Evolutionary conservation across 2,113 vertebrate species (phyloP).

Genomic region (Rousettus leschenaultii): DNA sequence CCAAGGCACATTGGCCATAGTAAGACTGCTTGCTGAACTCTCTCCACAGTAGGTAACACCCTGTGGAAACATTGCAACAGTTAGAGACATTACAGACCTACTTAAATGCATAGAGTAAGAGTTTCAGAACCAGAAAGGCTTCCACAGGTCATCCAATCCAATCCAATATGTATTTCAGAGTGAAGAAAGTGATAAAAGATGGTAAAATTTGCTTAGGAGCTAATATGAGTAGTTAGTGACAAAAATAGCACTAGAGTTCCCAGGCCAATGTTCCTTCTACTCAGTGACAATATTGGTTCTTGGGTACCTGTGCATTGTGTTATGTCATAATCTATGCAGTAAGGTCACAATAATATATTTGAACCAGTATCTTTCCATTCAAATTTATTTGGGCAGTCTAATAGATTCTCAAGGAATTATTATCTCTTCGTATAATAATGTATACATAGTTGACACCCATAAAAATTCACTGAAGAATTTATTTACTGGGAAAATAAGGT

Average conservation of each 20-base stretch:
- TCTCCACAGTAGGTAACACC: slow-evolving; percentile 98
- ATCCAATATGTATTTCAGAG: background rate
- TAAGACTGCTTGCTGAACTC: slow-evolving; percentile 94
- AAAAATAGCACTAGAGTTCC: background rate
- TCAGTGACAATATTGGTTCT: too few relatives aligned
- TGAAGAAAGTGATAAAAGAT: background rate
- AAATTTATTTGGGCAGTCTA: background rate
- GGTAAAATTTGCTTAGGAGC: background rate
- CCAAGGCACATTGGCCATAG: slow-evolving; percentile 98
- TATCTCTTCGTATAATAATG: background rate
- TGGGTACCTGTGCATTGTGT: background rate
- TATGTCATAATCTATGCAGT: background rate
- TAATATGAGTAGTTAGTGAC: background rate
- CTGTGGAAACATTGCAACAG: slow-evolving; percentile 75
- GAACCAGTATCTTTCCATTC: background rate
- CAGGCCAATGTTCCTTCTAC: background rate
- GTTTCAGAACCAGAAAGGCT: background rate
- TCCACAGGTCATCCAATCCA: background rate
- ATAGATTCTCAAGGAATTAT: background rate
- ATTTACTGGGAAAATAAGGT: background rate
- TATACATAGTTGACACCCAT: background rate
- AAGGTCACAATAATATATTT: background rate
- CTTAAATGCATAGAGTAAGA: background rate
- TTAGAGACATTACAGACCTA: background rate
- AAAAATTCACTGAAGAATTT: background rate